Conservation (phyloP, 2,113 vertebrate species). For the Colistium nudipinnis region DNA sequence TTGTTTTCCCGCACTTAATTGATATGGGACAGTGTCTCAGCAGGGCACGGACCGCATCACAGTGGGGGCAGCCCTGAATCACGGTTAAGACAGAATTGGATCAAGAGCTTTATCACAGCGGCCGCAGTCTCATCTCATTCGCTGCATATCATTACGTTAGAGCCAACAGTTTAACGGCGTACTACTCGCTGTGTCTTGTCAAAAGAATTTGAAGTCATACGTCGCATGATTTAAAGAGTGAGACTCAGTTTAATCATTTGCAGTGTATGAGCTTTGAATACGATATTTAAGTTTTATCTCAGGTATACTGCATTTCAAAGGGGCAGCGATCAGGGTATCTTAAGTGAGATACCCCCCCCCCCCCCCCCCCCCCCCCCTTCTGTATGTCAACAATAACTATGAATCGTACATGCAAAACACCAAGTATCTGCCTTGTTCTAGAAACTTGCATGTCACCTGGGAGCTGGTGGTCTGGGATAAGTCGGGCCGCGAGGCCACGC, state of each 20-base stretch:
- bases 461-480: constrained; percentile 82
- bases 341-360: not conserved
- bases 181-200: constrained; percentile 10
- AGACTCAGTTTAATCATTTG: constrained; percentile 3
- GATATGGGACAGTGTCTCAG: constrained; percentile 68
- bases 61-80: constrained; percentile 54
- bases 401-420: not conserved
- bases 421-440: constrained; percentile 33
- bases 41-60: constrained; percentile 48
- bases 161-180: constrained; percentile 24
- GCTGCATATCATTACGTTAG: constrained; percentile 58
- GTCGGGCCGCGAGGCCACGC: constrained; percentile 72
- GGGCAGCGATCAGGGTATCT: not conserved
- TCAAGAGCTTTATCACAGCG: constrained; percentile 65
- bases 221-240: constrained; percentile 27
- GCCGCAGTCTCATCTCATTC: constrained; percentile 51
- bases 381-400: not conserved
- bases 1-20: constrained; percentile 71
- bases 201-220: constrained; percentile 29
- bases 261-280: constrained; percentile 2
- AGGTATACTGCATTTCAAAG: no score
- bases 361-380: no score
- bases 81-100: constrained; percentile 66
- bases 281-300: not conserved
- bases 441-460: constrained; percentile 78